Conservation (phyloP, 30 jellyfish, hydroid and myxozoan species). For the Turritopsis rubra region DNA sequence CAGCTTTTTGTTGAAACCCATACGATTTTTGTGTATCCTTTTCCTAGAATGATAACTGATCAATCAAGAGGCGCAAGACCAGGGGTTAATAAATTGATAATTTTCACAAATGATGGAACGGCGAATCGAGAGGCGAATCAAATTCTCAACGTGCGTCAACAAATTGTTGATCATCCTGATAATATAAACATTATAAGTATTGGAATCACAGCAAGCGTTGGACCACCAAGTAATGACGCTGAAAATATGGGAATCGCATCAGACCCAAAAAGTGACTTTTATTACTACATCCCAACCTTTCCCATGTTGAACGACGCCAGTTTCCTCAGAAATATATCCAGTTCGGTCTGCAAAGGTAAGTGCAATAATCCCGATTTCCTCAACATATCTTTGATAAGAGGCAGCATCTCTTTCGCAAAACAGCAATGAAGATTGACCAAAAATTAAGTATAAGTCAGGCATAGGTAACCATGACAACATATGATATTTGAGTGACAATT, state of each 20-base stretch:
- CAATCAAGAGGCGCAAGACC: not conserved
- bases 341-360: not conserved
- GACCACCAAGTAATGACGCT: not conserved
- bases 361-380: too few species aligned
- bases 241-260: not conserved
- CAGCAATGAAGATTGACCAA: not conserved
- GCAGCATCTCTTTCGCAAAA: too few species aligned
- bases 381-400: too few species aligned
- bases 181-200: not conserved
- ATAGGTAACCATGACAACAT: too few species aligned
- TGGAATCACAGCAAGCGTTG: not conserved
- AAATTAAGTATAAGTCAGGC: too few species aligned
- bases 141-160: not conserved
- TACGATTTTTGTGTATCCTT: not conserved
- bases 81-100: not conserved
- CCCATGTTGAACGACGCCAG: not conserved
- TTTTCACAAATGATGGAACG: not conserved
- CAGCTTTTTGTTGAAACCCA: too few species aligned
- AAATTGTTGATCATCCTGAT: not conserved
- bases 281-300: not conserved
- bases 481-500: too few species aligned
- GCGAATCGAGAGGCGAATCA: not conserved
- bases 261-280: not conserved
- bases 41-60: not conserved
- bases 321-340: not conserved